Base-by-base conservation (phyloP, 2,888 invertebrate genomes). In the Cantharis rufa region DNA sequence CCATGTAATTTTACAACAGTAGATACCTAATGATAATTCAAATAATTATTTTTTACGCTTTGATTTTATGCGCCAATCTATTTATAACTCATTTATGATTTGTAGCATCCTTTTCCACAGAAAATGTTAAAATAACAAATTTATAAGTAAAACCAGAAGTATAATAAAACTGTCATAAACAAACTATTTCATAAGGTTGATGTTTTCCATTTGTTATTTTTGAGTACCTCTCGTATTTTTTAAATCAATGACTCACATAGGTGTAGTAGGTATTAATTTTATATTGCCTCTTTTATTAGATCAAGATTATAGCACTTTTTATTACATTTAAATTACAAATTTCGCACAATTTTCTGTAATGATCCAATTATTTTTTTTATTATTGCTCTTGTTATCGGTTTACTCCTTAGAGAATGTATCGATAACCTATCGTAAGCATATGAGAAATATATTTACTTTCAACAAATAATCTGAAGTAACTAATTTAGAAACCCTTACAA, bases 101-200 rank as follows among this genome's bases (percentile, higher is more conserved):
- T 74, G 74, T 70, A 66, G 74, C 69, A 18, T 27, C 24, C 61
- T 24, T 32, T 16, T 24, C 1, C 27, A 48, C 16, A 32, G 70
- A 70, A 70, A 62, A 15, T 15, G 24, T 70, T 21, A 62, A 64
- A 74, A 74, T 63, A 74, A 74, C 48, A 74, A 74, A 63, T 70
- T 62, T 15, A 64, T 70, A 74, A 74, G 69, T 74, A 48, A 74
- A 74, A 64, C 74, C 74, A 74, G 74, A 74, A 70, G 74, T 74
- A 70, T 74, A 74, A 74, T 74, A 74, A 74, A 74, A 74, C 74
- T 74, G 74, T 74, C 74, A 74, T 74, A 74, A 74, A 74, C 74
- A 74, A 74, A 74, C 70, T 74, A 28, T 74, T 74, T 24, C 16
- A 32, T 70, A 69, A 61, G 32, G 13, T 70, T 70, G 74, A 74